Evolutionary conservation across 2,888 invertebrate species (phyloP), one percentile per base, ranked within the genome.

Genomic region (Leucophenga montana): DNA sequence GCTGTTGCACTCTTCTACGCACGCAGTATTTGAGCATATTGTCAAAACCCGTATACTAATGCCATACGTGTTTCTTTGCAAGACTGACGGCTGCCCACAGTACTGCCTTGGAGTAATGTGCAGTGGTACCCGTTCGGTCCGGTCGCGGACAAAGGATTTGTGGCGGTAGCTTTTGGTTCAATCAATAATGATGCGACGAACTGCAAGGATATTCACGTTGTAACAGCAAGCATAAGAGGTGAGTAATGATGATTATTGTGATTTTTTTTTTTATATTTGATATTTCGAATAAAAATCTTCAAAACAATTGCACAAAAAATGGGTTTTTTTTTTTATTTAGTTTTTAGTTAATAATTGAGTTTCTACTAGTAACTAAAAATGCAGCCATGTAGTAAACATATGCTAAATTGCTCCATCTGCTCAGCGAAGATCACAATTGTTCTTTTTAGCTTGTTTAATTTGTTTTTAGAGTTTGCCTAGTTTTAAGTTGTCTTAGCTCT

Each of bases 41-140:
- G 69, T 67, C 53, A 68, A 69, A 68, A 18, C 46, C 64, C 66
- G 77, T 76, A 74, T 75, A 82, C 78, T 82, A 82, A 82, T 82
- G 72, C 75, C 73, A 76, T 73, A 79, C 78, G 80, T 82, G 80
- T 82, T 82, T 82, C 79, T 83, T 82, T 82, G 71, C 82, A 82
- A 82, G 83, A 76, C 83, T 83, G 79, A 74, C 81, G 39, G 48
- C 62, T 46, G 48, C 22, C 48, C 22, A 64, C 48, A 46, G 62
- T 48, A 46, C 62, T 46, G 22, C 48, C 20, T n/a, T 39, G 61
- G 61, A 33, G 22, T 64, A 64, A 46, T 46, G 62, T 62, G 62
- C 62, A 39, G 11, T 61, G 62, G 62, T 62, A 46, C 22, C 22
- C 46, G 61, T 11, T 61, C 18, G 39, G 56, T 22, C 27, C 27